Conservation (phyloP, 30 jellyfish, hydroid and myxozoan species). For the Cassiopea xamachana region DNA sequence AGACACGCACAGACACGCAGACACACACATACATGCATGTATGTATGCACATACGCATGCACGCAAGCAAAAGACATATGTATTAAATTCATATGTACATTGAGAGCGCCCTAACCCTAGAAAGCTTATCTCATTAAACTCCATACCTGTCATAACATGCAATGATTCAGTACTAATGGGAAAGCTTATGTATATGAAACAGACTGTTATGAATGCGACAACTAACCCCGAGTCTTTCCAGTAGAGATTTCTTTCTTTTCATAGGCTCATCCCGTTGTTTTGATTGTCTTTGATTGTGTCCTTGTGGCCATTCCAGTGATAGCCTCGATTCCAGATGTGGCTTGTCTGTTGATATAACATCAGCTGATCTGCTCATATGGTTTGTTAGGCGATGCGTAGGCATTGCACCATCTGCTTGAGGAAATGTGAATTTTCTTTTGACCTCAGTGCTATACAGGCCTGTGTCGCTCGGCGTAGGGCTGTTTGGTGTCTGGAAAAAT, state of each 20-base stretch:
- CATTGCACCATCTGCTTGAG: slow-evolving; percentile 40
- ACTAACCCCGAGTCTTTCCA: slow-evolving; percentile 78
- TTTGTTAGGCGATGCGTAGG: slow-evolving; percentile 4
- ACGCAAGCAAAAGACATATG: too few relatives aligned
- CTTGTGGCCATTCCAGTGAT: slow-evolving; percentile 56
- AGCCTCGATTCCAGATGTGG: slow-evolving; percentile 12
- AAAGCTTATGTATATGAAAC: too few relatives aligned
- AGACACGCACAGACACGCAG: too few relatives aligned
- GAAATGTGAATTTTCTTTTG: slow-evolving; percentile 55
- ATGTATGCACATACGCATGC: too few relatives aligned
- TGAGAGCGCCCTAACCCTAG: too few relatives aligned
- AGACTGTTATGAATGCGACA: too few relatives aligned
- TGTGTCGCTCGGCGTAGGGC: slow-evolving; percentile 58
- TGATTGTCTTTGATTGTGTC: slow-evolving; percentile 12
- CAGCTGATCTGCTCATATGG: slow-evolving; percentile 37
- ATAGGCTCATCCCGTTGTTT: slow-evolving; percentile 20
- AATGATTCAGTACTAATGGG: too few relatives aligned
- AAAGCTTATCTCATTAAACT: too few relatives aligned
- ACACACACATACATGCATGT: too few relatives aligned
- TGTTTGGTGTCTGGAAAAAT: slow-evolving; percentile 38
- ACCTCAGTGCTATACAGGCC: slow-evolving; percentile 22
- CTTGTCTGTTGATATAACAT: slow-evolving; percentile 13
- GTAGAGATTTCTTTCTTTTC: slow-evolving; percentile 65
- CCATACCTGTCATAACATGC: too few relatives aligned
- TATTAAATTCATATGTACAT: too few relatives aligned